These are phyloP conservation scores for Helarctos malayanus DNA, from an alignment of 2,797 vertebrate species.

Conservation along the genomic window DNA sequence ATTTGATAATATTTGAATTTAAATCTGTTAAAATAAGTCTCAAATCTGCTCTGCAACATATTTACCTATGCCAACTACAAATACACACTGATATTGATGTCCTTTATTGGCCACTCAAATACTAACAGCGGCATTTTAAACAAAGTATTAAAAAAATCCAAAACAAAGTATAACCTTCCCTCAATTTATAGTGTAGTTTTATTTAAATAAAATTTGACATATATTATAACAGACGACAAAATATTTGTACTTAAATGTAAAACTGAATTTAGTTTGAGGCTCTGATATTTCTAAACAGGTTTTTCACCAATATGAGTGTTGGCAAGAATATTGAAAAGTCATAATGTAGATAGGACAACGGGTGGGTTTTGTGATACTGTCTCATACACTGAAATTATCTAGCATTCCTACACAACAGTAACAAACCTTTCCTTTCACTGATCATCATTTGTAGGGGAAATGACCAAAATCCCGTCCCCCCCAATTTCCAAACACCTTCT, in stretches of 20 bases:
- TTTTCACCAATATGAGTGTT: not conserved
- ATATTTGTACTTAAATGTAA: not conserved
- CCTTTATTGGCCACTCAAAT: not conserved
- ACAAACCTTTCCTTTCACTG: not conserved
- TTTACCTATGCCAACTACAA: not conserved
- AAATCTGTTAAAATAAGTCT: not conserved
- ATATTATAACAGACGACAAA: not conserved
- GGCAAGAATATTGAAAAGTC: not conserved
- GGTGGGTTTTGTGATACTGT: not conserved
- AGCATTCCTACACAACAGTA: not conserved
- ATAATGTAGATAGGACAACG: not conserved
- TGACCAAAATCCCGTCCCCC: not conserved
- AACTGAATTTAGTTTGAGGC: not conserved
- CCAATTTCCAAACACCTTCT: constrained; percentile 8
- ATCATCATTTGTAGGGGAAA: not conserved
- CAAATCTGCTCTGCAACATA: not conserved
- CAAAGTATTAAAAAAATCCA: not conserved
- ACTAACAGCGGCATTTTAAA: not conserved
- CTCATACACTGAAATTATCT: not conserved
- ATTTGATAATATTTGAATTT: not conserved
- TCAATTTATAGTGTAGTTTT: not conserved
- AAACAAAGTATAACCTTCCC: not conserved
- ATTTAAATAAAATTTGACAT: not conserved
- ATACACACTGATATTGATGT: not conserved
- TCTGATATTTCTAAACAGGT: not conserved